Evolutionary conservation across 1,140 invertebrate species (phyloP).

Genomic region (Linepithema humile): DNA sequence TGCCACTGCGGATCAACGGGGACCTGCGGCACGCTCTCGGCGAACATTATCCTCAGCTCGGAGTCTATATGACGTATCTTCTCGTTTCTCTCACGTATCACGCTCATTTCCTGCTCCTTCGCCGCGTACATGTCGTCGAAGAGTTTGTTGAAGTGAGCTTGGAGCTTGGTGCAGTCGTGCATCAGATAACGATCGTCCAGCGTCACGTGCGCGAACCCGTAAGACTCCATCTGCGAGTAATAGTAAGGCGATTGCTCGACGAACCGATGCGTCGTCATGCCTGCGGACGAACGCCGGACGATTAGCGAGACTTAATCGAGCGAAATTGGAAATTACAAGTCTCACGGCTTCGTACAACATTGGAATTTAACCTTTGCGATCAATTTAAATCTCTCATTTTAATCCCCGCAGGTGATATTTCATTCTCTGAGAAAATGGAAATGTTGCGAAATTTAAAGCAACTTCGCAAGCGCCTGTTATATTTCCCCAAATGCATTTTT

Average conservation of each 20-base stretch:
- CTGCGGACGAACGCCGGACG: conserved; percentile 69
- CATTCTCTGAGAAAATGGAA: background rate
- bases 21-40: conserved; percentile 53
- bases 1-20: conserved; percentile 77
- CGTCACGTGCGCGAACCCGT: conserved; percentile 80
- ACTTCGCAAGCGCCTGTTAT: background rate
- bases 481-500: background rate
- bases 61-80: conserved; percentile 77
- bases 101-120: conserved; percentile 79
- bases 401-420: background rate
- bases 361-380: background rate
- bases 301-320: conserved; percentile 5
- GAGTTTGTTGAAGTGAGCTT: conserved; percentile 82
- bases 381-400: conserved; percentile 2
- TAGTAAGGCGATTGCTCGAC: conserved; percentile 76
- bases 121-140: conserved; percentile 82
- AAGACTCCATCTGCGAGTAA: conserved; percentile 80
- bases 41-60: conserved; percentile 77
- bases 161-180: conserved; percentile 78
- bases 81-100: conserved; percentile 73
- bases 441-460: background rate
- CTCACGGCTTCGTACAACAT: background rate
- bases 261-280: conserved; percentile 80
- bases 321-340: background rate
- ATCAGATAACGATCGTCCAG: conserved; percentile 74